Conservation (phyloP, 2,113 vertebrate genomes). For the Stercorarius parasiticus region DNA sequence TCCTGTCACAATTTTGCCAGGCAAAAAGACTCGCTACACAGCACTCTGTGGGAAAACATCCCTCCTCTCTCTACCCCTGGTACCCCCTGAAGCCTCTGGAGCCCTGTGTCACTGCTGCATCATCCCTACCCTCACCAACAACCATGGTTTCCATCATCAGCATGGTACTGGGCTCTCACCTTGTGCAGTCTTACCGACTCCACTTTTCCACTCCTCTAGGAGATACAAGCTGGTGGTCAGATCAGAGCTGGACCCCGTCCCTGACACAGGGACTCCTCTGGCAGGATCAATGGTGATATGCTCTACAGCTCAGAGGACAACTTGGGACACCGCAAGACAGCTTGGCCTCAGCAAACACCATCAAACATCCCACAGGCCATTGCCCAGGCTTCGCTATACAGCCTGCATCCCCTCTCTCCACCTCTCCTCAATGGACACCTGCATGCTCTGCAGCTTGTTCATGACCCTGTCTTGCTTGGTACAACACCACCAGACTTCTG, state of each 20-base stretch:
- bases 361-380: not conserved
- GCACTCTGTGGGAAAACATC: accelerated
- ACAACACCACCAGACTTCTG: not conserved
- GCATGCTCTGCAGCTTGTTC: not conserved
- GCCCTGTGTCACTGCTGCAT: accelerated
- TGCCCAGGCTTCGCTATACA: accelerated
- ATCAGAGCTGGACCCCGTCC: not conserved
- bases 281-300: accelerated
- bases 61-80: not conserved
- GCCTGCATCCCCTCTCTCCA: accelerated
- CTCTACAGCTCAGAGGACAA: not conserved
- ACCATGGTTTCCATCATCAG: not conserved
- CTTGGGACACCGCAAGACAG: not conserved
- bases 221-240: not conserved
- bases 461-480: accelerated
- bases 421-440: accelerated
- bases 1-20: accelerated
- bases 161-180: accelerated
- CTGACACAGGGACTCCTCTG: not conserved
- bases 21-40: accelerated
- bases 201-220: not conserved
- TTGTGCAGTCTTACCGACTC: not conserved
- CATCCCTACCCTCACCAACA: not conserved
- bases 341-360: not conserved
- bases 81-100: not conserved